Evolutionary conservation across 1,140 invertebrate species (phyloP), one percentile per base, ranked within the genome.

Genomic region (Pectinophora gossypiella): DNA sequence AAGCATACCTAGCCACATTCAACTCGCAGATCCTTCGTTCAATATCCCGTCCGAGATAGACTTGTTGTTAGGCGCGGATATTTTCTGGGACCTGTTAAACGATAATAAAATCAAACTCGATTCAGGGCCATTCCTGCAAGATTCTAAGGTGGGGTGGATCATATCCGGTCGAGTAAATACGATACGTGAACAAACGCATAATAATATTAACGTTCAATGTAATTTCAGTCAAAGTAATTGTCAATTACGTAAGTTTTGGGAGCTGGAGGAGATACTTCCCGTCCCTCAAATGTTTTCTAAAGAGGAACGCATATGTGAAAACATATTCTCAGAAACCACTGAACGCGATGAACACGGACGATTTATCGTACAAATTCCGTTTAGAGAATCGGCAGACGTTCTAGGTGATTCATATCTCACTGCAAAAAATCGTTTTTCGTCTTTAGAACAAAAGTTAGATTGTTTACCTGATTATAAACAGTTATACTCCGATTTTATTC

Each of bases 221-320:
- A 18, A 18, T 40, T 40, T 15, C 16, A 15, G 7, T 6, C 36
- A 40, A 40, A 16, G 7, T 15, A 38, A 51, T 42, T 42, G 3
- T 23, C 38, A 51, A 43, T 43, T 51, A 19, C 7, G 16, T 3
- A 21, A 18, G n/a, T 43, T 51, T 27, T 42, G 40, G 36, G 22
- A 43, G 27, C 9, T 51, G 9, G 49, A 51, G 43, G 40, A 42
- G n/a, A 21, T 51, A 1, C 19, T 20, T 3, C 9, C 20, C 12
- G 5, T 10, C 3, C 7, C n/a, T 15, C 19, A 19, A 2, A 7
- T 16, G 6, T 4, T 53, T 6, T 19, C 42, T 7, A n/a, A 48
- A 2, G 66, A 76, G 21, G 66, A 72, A 35, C 19, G 15, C 15
- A 10, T 6, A 20, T 72, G 67, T 36, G 68, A 72, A 55, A 35